A percentile compares a stretch with the other conserved stretches of the same genome.
Conservation (phyloP, 1,140 invertebrate genomes). For the Drosophila sproati region DNA sequence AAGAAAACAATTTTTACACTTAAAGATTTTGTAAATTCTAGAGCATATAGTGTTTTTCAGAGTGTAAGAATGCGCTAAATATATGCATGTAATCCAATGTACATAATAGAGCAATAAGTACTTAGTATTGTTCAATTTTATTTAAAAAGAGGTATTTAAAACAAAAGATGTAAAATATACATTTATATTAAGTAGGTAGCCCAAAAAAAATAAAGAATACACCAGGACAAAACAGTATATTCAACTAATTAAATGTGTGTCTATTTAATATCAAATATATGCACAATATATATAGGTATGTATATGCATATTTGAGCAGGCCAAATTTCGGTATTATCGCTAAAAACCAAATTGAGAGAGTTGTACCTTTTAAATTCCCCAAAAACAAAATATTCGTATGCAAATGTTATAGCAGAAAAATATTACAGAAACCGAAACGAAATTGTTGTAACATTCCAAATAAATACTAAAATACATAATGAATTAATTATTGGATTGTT, state of each 20-base stretch:
- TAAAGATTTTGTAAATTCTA: too few relatives aligned
- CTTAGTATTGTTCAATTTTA: background rate
- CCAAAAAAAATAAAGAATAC: background rate
- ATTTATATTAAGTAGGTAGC: slow-evolving; percentile 26
- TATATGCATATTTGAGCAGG: slow-evolving; percentile 23
- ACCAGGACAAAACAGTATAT: background rate
- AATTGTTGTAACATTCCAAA: slow-evolving; percentile 60
- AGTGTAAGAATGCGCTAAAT: background rate
- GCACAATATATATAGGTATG: slow-evolving; percentile 7
- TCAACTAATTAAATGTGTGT: slow-evolving; percentile 20
- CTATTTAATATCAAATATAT: slow-evolving; percentile 15
- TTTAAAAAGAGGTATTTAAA: background rate
- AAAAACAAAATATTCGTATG: slow-evolving; percentile 14
- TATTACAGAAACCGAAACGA: slow-evolving; percentile 50
- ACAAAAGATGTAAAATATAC: background rate
- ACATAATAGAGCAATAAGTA: background rate
- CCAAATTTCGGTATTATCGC: slow-evolving; percentile 44
- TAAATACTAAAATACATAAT: slow-evolving; percentile 21
- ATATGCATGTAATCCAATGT: background rate
- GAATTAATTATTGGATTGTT: slow-evolving; percentile 46
- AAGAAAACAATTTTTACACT: too few relatives aligned
- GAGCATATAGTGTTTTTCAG: too few relatives aligned
- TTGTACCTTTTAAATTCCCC: slow-evolving; percentile 66
- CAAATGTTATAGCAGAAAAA: slow-evolving; percentile 26
- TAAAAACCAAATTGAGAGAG: slow-evolving; percentile 59